Evolutionary conservation across 2,113 vertebrate genomes (phyloP).

Genomic region (Carassius gibelio): DNA sequence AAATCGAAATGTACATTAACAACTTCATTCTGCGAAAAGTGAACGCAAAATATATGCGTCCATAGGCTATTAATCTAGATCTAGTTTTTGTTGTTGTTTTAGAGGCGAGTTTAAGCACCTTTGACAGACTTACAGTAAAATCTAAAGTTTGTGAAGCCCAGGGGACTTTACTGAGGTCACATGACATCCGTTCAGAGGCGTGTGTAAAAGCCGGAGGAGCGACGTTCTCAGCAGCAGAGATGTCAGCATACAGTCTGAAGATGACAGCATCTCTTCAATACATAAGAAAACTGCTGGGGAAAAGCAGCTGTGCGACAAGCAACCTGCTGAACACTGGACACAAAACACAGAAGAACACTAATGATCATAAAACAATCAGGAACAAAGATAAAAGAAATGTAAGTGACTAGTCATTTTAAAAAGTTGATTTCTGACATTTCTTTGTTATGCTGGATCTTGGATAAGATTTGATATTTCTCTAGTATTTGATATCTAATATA

Average conservation of each 20-base stretch:
- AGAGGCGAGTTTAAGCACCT: not conserved
- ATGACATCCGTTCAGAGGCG: constrained; percentile 17
- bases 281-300: constrained; percentile 49
- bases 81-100: not conserved
- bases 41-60: not conserved
- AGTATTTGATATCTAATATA: not conserved
- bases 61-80: not conserved
- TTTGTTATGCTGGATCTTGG: not conserved
- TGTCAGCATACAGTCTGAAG: not conserved
- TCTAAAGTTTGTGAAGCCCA: constrained; percentile 9
- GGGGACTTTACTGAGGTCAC: constrained; percentile 41
- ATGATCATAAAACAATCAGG: not conserved
- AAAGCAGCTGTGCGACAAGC: constrained; percentile 29
- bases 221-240: not conserved
- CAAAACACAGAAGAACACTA: constrained; percentile 28
- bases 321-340: constrained; percentile 32
- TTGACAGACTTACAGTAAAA: constrained; percentile 39
- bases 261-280: constrained; percentile 37
- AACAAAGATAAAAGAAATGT: constrained; percentile 15
- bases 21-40: not conserved
- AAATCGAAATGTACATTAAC: not conserved
- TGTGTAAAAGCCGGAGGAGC: not conserved
- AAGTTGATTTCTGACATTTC: not conserved
- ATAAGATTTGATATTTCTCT: not conserved
- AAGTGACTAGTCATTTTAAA: not conserved